Evolutionary conservation across 2,797 vertebrate species (phyloP), one percentile per base, ranked within the genome.

Genomic region (Sebastes dallii): DNA sequence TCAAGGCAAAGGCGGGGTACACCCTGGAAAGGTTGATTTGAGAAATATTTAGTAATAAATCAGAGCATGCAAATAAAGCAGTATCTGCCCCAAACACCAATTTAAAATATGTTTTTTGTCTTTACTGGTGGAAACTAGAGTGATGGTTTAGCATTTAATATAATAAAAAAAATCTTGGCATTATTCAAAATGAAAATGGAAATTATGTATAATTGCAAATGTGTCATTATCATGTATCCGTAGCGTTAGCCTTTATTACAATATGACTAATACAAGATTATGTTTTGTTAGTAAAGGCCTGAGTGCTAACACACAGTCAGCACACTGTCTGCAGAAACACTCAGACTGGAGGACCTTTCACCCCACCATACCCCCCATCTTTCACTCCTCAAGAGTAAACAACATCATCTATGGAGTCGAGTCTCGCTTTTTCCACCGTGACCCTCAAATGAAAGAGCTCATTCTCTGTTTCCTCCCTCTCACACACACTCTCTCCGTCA

Each of bases 391-490:
- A 89, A 91, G 85, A 89, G 90, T 92, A 94, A 94, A 93, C 93
- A 94, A 92, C 93, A 92, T 76, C 80, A 80, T 90, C 84, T 78
- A 78, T 61, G 61, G 75, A 91, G 88, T 87, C 84, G 55, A 67
- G 77, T 46, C 89, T 83, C 18, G 72, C 80, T 88, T 93, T 92
- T 94, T 93, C 92, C 92, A 91, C 75, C 75, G 64, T 59, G 84
- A 86, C 86, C 86, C 82, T 80, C 65, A 89, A 94, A 95, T 94
- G 92, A 95, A 95, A 94, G 93, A 87, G 79, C 91, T 86, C 93
- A 88, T 95, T 95, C 92, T 92, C 79, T 9, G 68, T 61, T 86
- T 80, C 84, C 79, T 82, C 68, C 46, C 77, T 54, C 88, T 46
- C 86, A n/a, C 78, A 46, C 82, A 22, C 67, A 60, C 73, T 50